Evolutionary conservation across 1,140 invertebrate genomes (phyloP), one percentile per base, ranked within the genome.

Genomic region (Leptonema lineaticorne): DNA sequence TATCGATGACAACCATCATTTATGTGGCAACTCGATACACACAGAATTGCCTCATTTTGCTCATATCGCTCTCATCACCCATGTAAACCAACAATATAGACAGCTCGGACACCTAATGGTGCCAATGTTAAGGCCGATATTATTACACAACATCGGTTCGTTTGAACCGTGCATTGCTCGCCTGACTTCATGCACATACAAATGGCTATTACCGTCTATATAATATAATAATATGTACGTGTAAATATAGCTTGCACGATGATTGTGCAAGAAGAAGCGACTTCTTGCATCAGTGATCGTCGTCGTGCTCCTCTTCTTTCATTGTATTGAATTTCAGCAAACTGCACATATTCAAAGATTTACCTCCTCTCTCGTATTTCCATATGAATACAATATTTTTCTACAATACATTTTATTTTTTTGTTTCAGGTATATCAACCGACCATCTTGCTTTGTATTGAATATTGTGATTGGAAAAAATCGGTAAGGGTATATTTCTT

Each of bases 61-160:
- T 16, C n/a, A n/a, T n/a, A n/a, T n/a, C n/a, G 33, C 33, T 41
- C 24, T 48, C 20, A 64, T 24, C 62, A 7, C 14, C 9, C n/a
- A 41, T 41, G 14, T n/a, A 11, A 28, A 58, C 4, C n/a, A 7
- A 2, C 48, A 53, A 16, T 41, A 41, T 41, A 9, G 37, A 5
- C 56, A 58, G 20, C 56, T 3, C 27, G 22, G 60, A 48, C 60
- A 41, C 7, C 62, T 27, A 64, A 28, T 24, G 45, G 62, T 64
- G 62, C 37, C 62, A 64, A 50, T 64, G 62, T 64, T 64, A 64
- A 64, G 62, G 62, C 62, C 45, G 62, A 1, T 4, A 8, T 18
- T 53, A 16, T 64, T 64, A 50, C 41, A 20, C 58, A 62, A 62
- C 58, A 22, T 11, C 41, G 30, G 27, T 24, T 53, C 62, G 62